Base-by-base conservation (phyloP, 2,888 invertebrate species). In the Volucella inanis region DNA sequence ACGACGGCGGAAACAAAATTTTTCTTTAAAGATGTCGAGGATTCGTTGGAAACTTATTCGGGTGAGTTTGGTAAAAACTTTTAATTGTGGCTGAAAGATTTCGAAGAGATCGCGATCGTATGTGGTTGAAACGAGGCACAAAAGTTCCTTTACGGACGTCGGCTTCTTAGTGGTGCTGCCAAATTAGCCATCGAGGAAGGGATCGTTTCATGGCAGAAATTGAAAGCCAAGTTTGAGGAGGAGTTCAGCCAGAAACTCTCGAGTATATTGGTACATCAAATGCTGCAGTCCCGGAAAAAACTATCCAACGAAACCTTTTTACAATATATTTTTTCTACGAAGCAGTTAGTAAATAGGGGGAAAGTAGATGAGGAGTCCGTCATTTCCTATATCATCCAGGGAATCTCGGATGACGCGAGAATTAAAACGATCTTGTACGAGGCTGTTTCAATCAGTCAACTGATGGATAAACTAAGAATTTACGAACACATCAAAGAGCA, bases 301-400 rank as follows among this genome's bases (percentile, higher is more conserved):
- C 43, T 10, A 43, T 43, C 43, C 3, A 12, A 12, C 11, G 43
- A 43, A 43, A 43, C 43, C 11, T 12, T 43, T 43, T 43, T 43
- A 43, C 12, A 10, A 43, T 43, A 43, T 43, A 3, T 43, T 4
- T 43, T 43, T 12, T 12, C 43, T 12, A 43, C 4, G 43, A 12
- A 43, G 12, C 43, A 43, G 43, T 2, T 43, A 43, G 43, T 12
- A 10, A 43, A 12, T 43, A 43, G 14, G 18, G 52, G 18, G 6
- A 10, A 52, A 14, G 52, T 52, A 18, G 52, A 52, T 18, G 52
- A 52, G 18, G 52, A 14, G 9, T 52, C 52, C 52, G 10, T 52
- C 4, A 52, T 52, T n/a, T 12, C 14, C 18, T 52, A 52, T 18
- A 52, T 52, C 10, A 52, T 52, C 14, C 14, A 52, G 14, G 52